phyloP scores from a whole-genome alignment of 2,888 invertebrate genomes.

The Ceriagrion tenellum region DNA sequence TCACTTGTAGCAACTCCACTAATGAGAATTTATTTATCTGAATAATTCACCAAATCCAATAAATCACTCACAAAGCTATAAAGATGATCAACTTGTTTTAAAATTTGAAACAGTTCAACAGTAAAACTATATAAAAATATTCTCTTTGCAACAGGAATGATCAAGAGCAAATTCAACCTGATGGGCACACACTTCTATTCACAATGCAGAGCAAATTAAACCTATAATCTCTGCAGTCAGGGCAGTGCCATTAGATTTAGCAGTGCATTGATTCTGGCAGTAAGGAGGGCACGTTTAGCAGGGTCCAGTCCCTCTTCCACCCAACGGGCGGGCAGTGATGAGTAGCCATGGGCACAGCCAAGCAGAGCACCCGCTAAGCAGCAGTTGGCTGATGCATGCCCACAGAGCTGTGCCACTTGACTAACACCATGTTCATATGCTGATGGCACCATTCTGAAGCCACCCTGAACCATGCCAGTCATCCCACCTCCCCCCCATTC shows the following conservation, averaged over 20 bases:
- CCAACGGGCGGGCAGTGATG: slow-evolving; percentile 38
- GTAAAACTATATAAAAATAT: not conserved
- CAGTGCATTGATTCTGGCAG: slow-evolving; percentile 36
- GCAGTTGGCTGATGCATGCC: slow-evolving; percentile 62
- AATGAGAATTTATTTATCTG: not conserved
- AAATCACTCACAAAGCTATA: not conserved
- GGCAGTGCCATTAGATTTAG: slow-evolving; percentile 61
- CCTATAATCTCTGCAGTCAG: not conserved
- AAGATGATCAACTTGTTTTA: not conserved
- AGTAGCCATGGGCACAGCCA: slow-evolving; percentile 44
- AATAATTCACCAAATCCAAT: not conserved
- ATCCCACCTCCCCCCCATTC: not conserved
- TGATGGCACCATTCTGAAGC: not conserved
- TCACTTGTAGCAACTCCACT: not conserved
- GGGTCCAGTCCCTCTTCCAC: slow-evolving; percentile 19
- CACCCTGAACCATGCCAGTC: not conserved
- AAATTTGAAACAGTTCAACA: not conserved
- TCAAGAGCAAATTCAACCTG: not conserved
- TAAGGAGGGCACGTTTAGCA: slow-evolving; percentile 1
- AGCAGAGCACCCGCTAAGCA: slow-evolving; percentile 56
- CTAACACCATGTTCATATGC: slow-evolving; percentile 17
- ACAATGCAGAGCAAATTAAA: not conserved
- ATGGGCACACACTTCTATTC: not conserved
- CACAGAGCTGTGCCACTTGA: slow-evolving; percentile 43
- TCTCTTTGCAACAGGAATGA: not conserved